phyloP scores from a whole-genome alignment of 2,888 invertebrate species.

The Amphipyra tragopoginis region DNA sequence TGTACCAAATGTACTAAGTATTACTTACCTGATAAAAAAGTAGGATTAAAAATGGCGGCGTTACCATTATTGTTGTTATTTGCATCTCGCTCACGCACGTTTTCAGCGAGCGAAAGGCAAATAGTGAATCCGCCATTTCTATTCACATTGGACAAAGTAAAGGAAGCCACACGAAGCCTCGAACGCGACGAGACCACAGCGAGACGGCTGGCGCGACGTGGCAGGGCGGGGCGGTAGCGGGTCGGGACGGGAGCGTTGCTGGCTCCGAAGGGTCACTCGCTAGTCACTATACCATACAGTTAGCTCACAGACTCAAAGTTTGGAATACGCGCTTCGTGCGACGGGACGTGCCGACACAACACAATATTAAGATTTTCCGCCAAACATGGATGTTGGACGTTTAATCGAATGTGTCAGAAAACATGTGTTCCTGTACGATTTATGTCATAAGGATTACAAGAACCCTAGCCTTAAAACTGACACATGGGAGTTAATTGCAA shows the following conservation, averaged over 20 bases:
- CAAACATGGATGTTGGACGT: constrained; percentile 49
- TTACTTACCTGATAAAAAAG: no score
- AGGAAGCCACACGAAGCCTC: constrained; percentile 37
- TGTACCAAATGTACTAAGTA: no score
- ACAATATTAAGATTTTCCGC: constrained; percentile 17
- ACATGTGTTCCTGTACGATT: constrained; percentile 53
- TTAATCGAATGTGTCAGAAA: constrained; percentile 52
- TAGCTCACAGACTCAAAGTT: constrained; percentile 27
- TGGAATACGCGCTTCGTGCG: constrained; percentile 30
- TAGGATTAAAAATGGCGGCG: no score
- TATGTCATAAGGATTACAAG: constrained; percentile 55
- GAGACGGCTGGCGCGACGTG: constrained; percentile 13
- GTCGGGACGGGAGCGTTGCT: constrained; percentile 45
- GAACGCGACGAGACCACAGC: constrained; percentile 18
- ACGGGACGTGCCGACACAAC: constrained; percentile 21
- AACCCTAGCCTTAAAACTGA: constrained; percentile 50
- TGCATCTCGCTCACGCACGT: no score
- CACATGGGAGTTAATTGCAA: constrained; percentile 55
- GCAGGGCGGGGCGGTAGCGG: constrained; percentile 33
- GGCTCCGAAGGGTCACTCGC: no score
- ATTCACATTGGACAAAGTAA: no score
- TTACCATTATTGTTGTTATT: no score
- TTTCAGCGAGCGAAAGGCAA: constrained; percentile 6
- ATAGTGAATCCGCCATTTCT: constrained; percentile 4
- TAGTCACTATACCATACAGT: constrained; percentile 16